phyloP scores from a whole-genome alignment of 1,140 invertebrate species.

The Hormaphis cornu region DNA sequence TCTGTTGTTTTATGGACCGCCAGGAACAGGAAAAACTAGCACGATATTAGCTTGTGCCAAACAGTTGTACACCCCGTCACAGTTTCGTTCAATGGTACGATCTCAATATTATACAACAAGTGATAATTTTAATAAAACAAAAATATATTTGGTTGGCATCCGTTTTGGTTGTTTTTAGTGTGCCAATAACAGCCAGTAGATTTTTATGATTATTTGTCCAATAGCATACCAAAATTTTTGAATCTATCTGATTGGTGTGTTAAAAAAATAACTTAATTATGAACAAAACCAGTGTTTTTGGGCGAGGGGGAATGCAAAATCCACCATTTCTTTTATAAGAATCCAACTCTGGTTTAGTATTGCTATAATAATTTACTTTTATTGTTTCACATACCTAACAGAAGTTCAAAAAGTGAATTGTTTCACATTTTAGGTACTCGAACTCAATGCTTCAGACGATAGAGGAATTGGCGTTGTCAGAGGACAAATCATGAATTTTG shows the following conservation, averaged over 20 bases:
- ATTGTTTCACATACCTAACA: not conserved
- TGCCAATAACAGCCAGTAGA: too few species aligned
- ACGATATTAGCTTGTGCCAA: slow-evolving; percentile 94
- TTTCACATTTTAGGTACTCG: slow-evolving; percentile 55
- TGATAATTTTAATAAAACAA: too few species aligned
- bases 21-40: slow-evolving; percentile 96
- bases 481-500: slow-evolving; percentile 94
- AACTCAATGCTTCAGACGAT: slow-evolving; percentile 98
- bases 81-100: slow-evolving; percentile 77
- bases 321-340: too few species aligned
- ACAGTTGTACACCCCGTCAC: slow-evolving; percentile 78
- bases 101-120: not conserved
- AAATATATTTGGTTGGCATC: too few species aligned
- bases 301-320: too few species aligned
- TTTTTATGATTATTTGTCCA: too few species aligned
- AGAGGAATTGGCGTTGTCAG: slow-evolving; percentile 94
- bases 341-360: too few species aligned
- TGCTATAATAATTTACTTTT: not conserved
- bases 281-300: too few species aligned
- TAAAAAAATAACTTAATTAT: too few species aligned
- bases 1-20: slow-evolving; percentile 95
- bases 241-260: too few species aligned
- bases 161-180: too few species aligned
- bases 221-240: too few species aligned
- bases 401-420: not conserved